Percentiles rank a stretch among this genome's conserved stretches.
Evolutionary conservation across 1,140 invertebrate species (phyloP).

Genomic region (Trachymyrmex cornetzi): DNA sequence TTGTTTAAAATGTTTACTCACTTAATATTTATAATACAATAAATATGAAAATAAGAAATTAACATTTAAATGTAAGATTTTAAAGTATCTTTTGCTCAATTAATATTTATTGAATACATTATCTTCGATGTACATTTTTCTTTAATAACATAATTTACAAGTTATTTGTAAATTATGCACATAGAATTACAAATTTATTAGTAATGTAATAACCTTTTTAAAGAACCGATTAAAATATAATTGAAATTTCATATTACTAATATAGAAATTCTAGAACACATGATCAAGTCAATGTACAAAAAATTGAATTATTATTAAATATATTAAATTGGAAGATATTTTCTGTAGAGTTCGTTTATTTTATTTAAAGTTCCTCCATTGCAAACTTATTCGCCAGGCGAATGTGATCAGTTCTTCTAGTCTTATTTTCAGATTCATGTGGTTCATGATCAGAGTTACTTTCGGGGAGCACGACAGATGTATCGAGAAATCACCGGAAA

Average conservation of each 20-base stretch:
- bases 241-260: neutral
- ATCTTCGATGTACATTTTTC: neutral
- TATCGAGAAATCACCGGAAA: conserved; percentile 90
- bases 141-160: neutral
- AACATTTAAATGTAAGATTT: neutral
- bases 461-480: conserved; percentile 95
- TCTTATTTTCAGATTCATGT: conserved; percentile 92
- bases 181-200: neutral
- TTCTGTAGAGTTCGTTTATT: neutral
- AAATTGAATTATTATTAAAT: neutral
- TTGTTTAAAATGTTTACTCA: neutral
- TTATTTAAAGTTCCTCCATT: neutral
- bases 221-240: neutral
- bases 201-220: neutral
- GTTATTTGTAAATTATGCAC: neutral
- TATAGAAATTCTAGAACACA: neutral
- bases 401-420: conserved; percentile 76
- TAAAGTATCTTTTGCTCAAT: neutral
- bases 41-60: neutral
- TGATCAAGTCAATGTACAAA: neutral
- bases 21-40: neutral
- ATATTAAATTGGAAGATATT: neutral
- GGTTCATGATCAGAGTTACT: conserved; percentile 96
- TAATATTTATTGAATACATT: neutral
- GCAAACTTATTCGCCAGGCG: conserved; percentile 1